Evolutionary conservation across 1,140 invertebrate species (phyloP).

Genomic region (Oryzaephilus surinamensis): DNA sequence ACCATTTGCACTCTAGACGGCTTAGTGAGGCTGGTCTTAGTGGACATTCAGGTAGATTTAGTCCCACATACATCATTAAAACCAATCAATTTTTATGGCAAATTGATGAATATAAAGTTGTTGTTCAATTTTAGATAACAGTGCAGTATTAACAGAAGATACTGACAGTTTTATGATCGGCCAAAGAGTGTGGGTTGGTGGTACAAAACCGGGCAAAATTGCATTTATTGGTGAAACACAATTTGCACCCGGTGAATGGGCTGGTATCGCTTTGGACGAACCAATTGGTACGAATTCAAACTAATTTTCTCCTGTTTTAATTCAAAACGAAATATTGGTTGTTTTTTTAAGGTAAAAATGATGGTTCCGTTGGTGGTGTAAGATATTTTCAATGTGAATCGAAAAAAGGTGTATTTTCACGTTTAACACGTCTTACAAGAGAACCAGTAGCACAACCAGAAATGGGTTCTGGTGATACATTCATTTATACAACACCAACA

Average conservation of each 20-base stretch:
- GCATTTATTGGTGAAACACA: slow-evolving; percentile 97
- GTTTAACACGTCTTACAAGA: slow-evolving; percentile 75
- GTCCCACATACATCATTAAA: background rate
- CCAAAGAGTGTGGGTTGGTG: slow-evolving; percentile 89
- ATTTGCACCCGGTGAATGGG: slow-evolving; percentile 94
- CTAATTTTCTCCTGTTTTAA: background rate
- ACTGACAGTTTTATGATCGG: slow-evolving; percentile 94
- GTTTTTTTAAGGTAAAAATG: slow-evolving; percentile 78
- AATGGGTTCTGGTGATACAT: slow-evolving; percentile 24
- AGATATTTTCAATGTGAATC: slow-evolving; percentile 91
- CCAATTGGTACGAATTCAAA: slow-evolving; percentile 56
- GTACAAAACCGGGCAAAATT: slow-evolving; percentile 87
- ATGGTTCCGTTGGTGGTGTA: slow-evolving; percentile 86
- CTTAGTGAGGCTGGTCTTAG: slow-evolving; percentile 58
- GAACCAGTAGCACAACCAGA: slow-evolving; percentile 47
- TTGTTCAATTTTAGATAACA: slow-evolving; percentile 77
- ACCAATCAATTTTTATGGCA: background rate
- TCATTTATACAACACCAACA: slow-evolving; percentile 11
- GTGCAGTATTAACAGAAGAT: slow-evolving; percentile 74
- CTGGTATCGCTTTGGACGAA: slow-evolving; percentile 90
- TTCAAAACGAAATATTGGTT: background rate
- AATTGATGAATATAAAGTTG: background rate
- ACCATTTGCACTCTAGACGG: slow-evolving; percentile 49
- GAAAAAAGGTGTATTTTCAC: slow-evolving; percentile 87
- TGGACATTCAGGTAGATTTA: slow-evolving; percentile 52